These are phyloP conservation scores for Microcebus lehilahytsara DNA, from an alignment of 2,113 vertebrate genomes.

Conservation along the genomic window DNA sequence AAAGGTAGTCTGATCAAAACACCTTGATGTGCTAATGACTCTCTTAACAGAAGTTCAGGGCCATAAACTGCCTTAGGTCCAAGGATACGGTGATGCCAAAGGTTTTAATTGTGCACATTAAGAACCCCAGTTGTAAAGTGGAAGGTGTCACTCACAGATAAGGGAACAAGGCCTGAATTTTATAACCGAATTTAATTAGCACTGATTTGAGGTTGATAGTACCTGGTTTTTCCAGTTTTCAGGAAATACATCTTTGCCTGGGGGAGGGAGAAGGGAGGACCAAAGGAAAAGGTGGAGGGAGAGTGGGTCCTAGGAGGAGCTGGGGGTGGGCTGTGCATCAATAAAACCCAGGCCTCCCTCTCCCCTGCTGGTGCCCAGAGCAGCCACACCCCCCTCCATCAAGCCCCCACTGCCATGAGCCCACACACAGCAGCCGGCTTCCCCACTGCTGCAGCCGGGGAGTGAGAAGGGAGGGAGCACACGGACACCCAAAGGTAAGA, in stretches of 20 bases:
- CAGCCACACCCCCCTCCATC: constrained; percentile 76
- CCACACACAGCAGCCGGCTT: constrained; percentile 52
- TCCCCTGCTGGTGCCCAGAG: constrained; percentile 73
- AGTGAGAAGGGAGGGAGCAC: constrained; percentile 62
- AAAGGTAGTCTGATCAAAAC: constrained; percentile 35
- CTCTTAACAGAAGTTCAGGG: constrained; percentile 5
- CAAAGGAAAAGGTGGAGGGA: background rate
- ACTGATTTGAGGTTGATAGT: constrained; percentile 72
- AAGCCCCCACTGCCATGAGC: constrained; percentile 73
- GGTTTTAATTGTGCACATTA: background rate
- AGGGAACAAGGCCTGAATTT: constrained; percentile 75
- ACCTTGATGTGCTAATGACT: background rate
- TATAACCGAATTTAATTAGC: constrained; percentile 68
- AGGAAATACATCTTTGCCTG: constrained; percentile 74
- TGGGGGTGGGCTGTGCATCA: constrained; percentile 57
- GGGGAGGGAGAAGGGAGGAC: background rate
- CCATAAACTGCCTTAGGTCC: background rate
- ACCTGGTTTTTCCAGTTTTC: constrained; percentile 87
- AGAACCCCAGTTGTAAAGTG: background rate
- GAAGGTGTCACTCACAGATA: constrained; percentile 50
- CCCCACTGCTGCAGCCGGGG: constrained; percentile 35
- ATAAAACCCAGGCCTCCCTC: constrained; percentile 68
- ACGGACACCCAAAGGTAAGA: constrained; percentile 77
- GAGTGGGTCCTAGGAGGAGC: background rate
- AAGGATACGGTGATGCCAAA: background rate